Base-by-base conservation (phyloP, 2,113 vertebrate genomes). In the Ammodytes marinus region DNA sequence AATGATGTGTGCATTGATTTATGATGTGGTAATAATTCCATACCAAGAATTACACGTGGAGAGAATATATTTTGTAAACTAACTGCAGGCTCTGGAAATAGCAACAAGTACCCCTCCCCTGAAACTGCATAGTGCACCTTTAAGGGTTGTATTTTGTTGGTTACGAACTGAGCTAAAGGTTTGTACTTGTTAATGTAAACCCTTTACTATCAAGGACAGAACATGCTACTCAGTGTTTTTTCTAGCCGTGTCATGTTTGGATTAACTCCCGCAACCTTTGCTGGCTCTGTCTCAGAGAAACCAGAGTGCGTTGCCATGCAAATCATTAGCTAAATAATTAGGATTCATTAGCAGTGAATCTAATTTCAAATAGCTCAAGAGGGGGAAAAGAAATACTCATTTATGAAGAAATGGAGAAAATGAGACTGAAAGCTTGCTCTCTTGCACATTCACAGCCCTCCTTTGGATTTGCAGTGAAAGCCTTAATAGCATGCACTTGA, bases 321-420 rank as follows among this genome's bases (percentile, higher is more conserved):
- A 78, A 80, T 93, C 87, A 91, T 94, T 94, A 92, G 85, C 60
- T 80, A 90, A 83, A 89, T 94, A 94, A 95, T 95, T 93, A 92
- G 81, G 90, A 95, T 91, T 93, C 90, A 95, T 95, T 95, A 94
- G 91, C 86, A 74, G 77, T 27, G 83, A 86, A 93, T 92, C 90
- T 66, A 90, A 94, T 94, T 93, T 88, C 73, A 87, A 86, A 88
- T 82, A 77, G 86, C 86, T 83, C 79, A 82, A 87, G 80, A 86
- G 80, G 80, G 85, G 80, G 65, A 47, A 53, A 58, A 69, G 74
- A 87, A 91, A 61, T 17, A 57, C 42, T 73, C 58, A 78, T 84
- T 88, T 73, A 54, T 61, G 60, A 59, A 79, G 77, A 86, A 61
- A 11, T 11, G 68, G 43, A 73, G 19, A 82, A 65, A 84, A 70